A percentile compares a stretch with the other conserved stretches of the same genome.
Evolutionary conservation across 2,888 invertebrate genomes (phyloP).

Genomic region (Chrysotoxum bicinctum): DNA sequence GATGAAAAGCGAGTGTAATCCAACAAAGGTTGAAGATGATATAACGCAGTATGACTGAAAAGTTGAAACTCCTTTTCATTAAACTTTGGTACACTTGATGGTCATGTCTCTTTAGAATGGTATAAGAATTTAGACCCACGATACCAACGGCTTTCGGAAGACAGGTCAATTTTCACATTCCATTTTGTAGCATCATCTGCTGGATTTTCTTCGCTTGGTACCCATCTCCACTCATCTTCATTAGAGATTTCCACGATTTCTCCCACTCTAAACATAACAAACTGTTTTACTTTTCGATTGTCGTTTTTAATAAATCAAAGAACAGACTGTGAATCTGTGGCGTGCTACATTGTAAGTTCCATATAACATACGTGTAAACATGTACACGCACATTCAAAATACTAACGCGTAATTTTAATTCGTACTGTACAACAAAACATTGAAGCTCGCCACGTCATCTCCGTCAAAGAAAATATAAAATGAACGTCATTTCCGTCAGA

Average conservation of each 20-base stretch:
- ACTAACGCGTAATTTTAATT: no score
- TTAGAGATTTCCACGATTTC: slow-evolving; percentile 18
- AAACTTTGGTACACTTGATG: neutral
- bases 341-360: no score
- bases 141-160: slow-evolving; percentile 14
- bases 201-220: slow-evolving; percentile 16
- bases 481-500: no score
- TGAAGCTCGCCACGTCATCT: no score
- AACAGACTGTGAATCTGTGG: slow-evolving; percentile 7
- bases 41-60: neutral
- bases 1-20: slow-evolving; percentile 20
- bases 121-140: neutral
- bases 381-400: no score
- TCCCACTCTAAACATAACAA: neutral
- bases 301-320: slow-evolving; percentile 25
- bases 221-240: slow-evolving; percentile 12
- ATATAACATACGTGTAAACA: no score
- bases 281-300: neutral
- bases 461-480: no score
- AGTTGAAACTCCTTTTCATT: neutral
- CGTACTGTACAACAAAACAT: no score
- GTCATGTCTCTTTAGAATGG: slow-evolving; percentile 10
- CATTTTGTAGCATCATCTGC: slow-evolving; percentile 35
- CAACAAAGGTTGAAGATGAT: neutral
- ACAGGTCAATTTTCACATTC: neutral